phyloP scores from a whole-genome alignment of 1,140 invertebrate genomes.

The Listronotus oregonensis region DNA sequence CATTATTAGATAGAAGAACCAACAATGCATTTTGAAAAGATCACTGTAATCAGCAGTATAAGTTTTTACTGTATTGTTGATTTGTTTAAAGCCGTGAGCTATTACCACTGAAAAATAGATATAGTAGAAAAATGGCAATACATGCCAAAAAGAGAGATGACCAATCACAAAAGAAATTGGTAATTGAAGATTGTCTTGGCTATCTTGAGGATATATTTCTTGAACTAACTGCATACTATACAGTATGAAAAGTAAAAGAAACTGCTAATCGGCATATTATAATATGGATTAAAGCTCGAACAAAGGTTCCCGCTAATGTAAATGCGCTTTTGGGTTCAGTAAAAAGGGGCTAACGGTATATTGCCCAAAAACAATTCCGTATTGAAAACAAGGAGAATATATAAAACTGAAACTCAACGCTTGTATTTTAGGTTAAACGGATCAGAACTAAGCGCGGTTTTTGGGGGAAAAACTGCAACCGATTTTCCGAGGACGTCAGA shows the following conservation, averaged over 20 bases:
- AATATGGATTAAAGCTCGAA: background rate
- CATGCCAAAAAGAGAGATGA: background rate
- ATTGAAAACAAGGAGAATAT: conserved; percentile 15
- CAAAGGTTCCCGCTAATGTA: background rate
- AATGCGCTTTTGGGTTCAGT: too few species aligned
- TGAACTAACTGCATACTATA: background rate
- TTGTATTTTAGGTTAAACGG: conserved; percentile 17
- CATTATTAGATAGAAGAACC: too few species aligned
- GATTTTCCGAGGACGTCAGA: too few species aligned
- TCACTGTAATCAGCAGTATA: background rate
- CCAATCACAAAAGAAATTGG: background rate
- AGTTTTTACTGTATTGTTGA: background rate
- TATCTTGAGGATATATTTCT: background rate
- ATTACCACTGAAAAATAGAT: background rate
- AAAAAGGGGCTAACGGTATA: too few species aligned
- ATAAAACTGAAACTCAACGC: conserved; percentile 21
- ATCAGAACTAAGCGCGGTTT: conserved; percentile 19
- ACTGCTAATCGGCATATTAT: conserved; percentile 9
- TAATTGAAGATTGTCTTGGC: background rate
- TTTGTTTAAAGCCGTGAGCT: background rate
- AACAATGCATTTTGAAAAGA: too few species aligned
- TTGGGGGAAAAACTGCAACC: conserved; percentile 8
- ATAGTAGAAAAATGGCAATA: background rate
- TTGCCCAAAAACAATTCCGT: background rate
- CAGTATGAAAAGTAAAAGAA: conserved; percentile 6